Evolutionary conservation across 2,888 invertebrate species (phyloP).

Genomic region (Apoda limacodes): DNA sequence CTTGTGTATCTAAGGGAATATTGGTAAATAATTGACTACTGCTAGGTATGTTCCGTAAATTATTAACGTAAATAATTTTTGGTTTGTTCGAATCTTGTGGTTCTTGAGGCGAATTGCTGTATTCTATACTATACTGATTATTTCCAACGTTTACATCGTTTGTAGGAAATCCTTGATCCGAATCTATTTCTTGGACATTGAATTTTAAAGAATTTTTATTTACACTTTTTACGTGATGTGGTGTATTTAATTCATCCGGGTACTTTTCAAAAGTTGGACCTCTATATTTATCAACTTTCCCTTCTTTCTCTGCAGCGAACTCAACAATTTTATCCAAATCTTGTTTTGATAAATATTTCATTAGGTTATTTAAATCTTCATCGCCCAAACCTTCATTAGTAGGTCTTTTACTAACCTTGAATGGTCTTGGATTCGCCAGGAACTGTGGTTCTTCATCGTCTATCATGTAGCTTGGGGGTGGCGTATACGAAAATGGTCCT

Average conservation of each 20-base stretch:
- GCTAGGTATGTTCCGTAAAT: slow-evolving; percentile 7
- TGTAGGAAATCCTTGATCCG: slow-evolving; percentile 1
- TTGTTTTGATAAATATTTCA: slow-evolving; percentile 49
- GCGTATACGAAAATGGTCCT: slow-evolving; percentile 42
- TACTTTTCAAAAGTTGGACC: slow-evolving; percentile 18
- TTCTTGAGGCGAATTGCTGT: no score
- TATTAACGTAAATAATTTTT: slow-evolving; percentile 8
- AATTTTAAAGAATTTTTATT: slow-evolving; percentile 6
- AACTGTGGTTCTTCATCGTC: slow-evolving; percentile 28
- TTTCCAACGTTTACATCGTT: background rate
- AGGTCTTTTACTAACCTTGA: slow-evolving; percentile 46
- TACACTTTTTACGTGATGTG: slow-evolving; percentile 3
- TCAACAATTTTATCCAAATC: slow-evolving; percentile 51
- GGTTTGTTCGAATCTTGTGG: slow-evolving; percentile 9
- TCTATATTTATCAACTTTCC: slow-evolving; percentile 18
- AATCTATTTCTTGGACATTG: slow-evolving; percentile 2
- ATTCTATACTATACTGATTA: slow-evolving; percentile 15
- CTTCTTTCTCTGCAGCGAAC: slow-evolving; percentile 32
- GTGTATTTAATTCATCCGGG: slow-evolving; percentile 1
- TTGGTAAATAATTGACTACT: slow-evolving; percentile 12
- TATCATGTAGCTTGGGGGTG: slow-evolving; percentile 37
- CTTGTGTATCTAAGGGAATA: slow-evolving; percentile 22
- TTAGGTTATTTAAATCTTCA: slow-evolving; percentile 45
- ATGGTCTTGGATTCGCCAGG: slow-evolving; percentile 25
- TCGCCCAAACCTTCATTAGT: slow-evolving; percentile 39